Base-by-base conservation (phyloP, 2,113 vertebrate species). In the Campylorhamphus procurvoides region DNA sequence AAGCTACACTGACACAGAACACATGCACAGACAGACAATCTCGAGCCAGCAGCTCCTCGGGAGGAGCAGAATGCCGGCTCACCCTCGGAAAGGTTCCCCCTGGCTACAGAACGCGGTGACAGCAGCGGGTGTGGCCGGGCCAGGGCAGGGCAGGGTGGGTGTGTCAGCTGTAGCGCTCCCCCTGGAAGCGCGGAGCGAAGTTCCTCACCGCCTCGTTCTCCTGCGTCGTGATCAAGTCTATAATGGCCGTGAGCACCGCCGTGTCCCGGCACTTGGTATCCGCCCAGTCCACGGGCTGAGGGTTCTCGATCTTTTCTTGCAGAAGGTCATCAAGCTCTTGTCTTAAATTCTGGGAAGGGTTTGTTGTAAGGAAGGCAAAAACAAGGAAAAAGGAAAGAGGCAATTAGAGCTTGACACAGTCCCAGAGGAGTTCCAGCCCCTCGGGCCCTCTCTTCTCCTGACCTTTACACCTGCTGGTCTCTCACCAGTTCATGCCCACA, bases 181-280 rank as follows among this genome's bases (percentile, higher is more conserved):
- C 96, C 72, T 98, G 98, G 63, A 97, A 97, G 5, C 98, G 98
- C 4, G 98, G 96, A 1, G 98, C 97, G 16, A 97, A 97, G 74
- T 96, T 97, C 81, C 97, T 95, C 9, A 96, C 71, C 28, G 76
- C 95, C 64, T 93, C 96, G 6, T 97, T 98, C 96, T 99, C 99
- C 96, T 99, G 99, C 12, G 99, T 99, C 82, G 99, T 99, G 97
- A 99, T 99, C 44, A 99, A 97, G 97, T 99, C 99, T 84, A 99
- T 98, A 79, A 99, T 99, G 15, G 99, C 99, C 8, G 98, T 99
- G 83, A 99, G 98, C 7, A 99, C 99, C 1, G 99, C 99, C 22
- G 99, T 99, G 76, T 99, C 99, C 97, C 99, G 98, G 82, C 98
- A 98, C 60, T 98, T 97, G 1, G 74, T 97, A 50, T 99, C 98